phyloP scores from a whole-genome alignment of 2,797 vertebrate species.

The Erethizon dorsatum region DNA sequence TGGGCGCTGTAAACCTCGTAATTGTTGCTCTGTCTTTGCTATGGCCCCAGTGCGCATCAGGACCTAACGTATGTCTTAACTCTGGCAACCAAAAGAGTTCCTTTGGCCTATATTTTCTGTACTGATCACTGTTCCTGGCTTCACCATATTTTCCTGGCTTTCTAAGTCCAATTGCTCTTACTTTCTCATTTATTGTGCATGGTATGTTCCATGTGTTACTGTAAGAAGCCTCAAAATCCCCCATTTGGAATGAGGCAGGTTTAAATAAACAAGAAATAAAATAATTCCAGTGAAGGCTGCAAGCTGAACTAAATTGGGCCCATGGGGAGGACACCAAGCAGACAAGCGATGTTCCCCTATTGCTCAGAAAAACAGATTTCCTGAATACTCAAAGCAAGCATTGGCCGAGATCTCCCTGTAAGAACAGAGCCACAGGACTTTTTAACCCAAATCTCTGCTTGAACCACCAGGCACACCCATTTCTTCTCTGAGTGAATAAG shows the following conservation, averaged over 20 bases:
- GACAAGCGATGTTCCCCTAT: slow-evolving; percentile 66
- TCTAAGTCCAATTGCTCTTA: slow-evolving; percentile 12
- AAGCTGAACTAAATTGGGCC: slow-evolving; percentile 78
- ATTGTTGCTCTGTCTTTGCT: neutral
- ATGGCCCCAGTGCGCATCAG: neutral
- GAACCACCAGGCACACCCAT: slow-evolving; percentile 82
- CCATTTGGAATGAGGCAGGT: slow-evolving; percentile 67
- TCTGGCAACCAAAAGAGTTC: neutral
- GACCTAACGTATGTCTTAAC: neutral
- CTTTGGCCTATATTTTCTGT: neutral
- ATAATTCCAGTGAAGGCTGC: slow-evolving; percentile 66
- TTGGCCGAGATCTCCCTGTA: slow-evolving; percentile 71
- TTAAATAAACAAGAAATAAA: slow-evolving; percentile 79
- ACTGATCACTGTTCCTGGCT: slow-evolving; percentile 7
- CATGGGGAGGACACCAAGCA: slow-evolving; percentile 73
- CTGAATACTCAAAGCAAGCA: slow-evolving; percentile 42
- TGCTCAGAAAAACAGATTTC: slow-evolving; percentile 78
- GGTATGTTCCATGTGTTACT: neutral
- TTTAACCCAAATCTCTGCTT: slow-evolving; percentile 80
- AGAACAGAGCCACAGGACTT: slow-evolving; percentile 78
- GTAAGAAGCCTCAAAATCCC: slow-evolving; percentile 57
- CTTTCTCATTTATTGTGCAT: slow-evolving; percentile 36
- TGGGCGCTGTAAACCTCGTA: neutral
- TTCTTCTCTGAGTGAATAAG: slow-evolving; percentile 82
- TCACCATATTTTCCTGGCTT: neutral